Base-by-base conservation (phyloP, 2,888 invertebrate species). In the Ophion ventricosus region DNA sequence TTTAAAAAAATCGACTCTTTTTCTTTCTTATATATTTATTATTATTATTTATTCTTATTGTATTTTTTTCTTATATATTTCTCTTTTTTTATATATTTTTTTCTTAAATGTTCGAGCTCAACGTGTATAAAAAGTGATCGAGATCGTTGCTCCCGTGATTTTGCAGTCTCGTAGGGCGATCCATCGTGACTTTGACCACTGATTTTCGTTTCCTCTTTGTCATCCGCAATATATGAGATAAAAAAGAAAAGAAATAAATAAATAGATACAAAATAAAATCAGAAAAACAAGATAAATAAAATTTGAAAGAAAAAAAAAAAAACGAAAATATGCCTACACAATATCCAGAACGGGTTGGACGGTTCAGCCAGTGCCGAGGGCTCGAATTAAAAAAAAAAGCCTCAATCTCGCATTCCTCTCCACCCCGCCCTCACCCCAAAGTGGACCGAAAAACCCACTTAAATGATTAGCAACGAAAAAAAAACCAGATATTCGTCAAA, bases 291-390 rank as follows among this genome's bases (percentile, higher is more conserved):
- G 20, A 57, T 20, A 5, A 8, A 69, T 20, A 10, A n/a, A 26
- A 29, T 49, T 59, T 26, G 25, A 72, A 80, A 23, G 23, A 64
- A 70, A 80, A 83, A 81, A 83, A 83, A 86, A 85, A 85, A 87
- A 81, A 63, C 86, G 85, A 26, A 54, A 86, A 85, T 89, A 88
- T 88, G 77, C 87, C 90, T 90, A 91, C 90, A 90, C 89, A 88
- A 91, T 93, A 93, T 93, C 93, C 93, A 93, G 93, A 93, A 93
- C 92, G 93, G 93, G 93, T 92, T 93, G 91, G 89, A 93, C 92
- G 93, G 93, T 93, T 92, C 91, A 92, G 91, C 91, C 90, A 89
- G 88, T 89, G 90, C 89, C 89, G 88, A 88, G 88, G 86, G 87
- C 84, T 88, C 80, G 80, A 74, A 82, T 5, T 23, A 74, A 43